Conservation (phyloP, 1,140 invertebrate genomes). For the Hirudo medicinalis region DNA sequence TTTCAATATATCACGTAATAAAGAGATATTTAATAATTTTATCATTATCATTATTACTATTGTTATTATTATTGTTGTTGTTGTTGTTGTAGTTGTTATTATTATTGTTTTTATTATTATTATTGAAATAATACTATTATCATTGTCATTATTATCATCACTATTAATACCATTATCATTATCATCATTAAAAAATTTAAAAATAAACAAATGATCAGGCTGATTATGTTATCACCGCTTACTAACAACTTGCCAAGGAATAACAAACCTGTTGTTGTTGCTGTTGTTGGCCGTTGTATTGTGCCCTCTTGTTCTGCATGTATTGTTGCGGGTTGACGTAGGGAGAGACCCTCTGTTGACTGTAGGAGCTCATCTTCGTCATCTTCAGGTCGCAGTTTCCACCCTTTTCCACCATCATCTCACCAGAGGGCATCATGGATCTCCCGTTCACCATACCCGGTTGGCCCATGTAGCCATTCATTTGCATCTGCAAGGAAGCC, state of each 20-base stretch:
- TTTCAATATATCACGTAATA: too few species aligned
- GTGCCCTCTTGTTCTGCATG: slow-evolving; percentile 17
- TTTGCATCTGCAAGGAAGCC: neutral
- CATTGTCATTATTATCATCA: too few species aligned
- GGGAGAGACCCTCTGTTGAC: slow-evolving; percentile 9
- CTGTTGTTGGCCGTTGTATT: slow-evolving; percentile 11
- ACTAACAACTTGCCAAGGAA: neutral
- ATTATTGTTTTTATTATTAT: too few species aligned
- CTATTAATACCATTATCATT: too few species aligned
- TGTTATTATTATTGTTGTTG: too few species aligned
- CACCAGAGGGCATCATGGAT: neutral
- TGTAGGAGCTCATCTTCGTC: neutral
- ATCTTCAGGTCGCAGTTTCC: neutral
- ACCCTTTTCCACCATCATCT: slow-evolving; percentile 1
- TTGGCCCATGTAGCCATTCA: neutral
- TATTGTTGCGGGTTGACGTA: slow-evolving; percentile 17
- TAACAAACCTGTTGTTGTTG: slow-evolving; percentile 4
- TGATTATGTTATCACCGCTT: too few species aligned
- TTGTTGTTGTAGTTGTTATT: too few species aligned
- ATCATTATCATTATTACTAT: too few species aligned
- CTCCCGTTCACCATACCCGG: neutral
- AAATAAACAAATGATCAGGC: too few species aligned
- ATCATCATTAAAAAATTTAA: too few species aligned
- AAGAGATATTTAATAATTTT: too few species aligned
- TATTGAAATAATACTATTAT: too few species aligned